These are phyloP conservation scores for Microctenopoma steveboyesi DNA, from an alignment of 2,797 vertebrate genomes.

Conservation along the genomic window DNA sequence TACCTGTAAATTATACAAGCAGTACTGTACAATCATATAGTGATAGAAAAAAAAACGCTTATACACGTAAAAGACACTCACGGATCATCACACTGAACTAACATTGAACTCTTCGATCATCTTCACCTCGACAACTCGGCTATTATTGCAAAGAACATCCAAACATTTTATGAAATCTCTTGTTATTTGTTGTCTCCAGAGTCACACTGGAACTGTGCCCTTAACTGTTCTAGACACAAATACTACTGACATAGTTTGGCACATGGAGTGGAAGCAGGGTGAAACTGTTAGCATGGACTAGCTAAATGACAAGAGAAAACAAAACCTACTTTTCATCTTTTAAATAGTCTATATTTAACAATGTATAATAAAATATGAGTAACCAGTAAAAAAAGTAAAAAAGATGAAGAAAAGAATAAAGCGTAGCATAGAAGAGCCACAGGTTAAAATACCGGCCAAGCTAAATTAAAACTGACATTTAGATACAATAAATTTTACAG, in stretches of 20 bases:
- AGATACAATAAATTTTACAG: background rate
- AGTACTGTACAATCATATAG: conserved; percentile 90
- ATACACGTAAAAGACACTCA: conserved; percentile 77
- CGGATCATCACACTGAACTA: conserved; percentile 59
- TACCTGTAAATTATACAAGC: conserved; percentile 90
- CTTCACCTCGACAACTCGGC: conserved; percentile 21
- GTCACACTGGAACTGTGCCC: background rate
- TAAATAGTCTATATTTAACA: no score
- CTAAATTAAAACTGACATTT: background rate
- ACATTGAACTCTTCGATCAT: conserved; percentile 34
- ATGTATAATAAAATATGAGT: no score
- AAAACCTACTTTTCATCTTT: background rate
- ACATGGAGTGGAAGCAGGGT: background rate
- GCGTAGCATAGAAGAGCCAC: background rate
- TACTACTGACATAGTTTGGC: conserved; percentile 20
- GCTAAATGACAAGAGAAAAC: background rate
- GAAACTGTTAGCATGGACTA: background rate
- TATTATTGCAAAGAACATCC: conserved; percentile 61
- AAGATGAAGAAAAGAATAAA: background rate
- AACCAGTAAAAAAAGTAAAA: no score
- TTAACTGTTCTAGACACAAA: no score
- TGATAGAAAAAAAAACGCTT: conserved; percentile 83
- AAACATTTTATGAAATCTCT: conserved; percentile 7
- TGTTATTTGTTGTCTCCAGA: background rate
- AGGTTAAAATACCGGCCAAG: background rate